Conservation (phyloP, 2,797 vertebrate genomes). For the Babyrousa celebensis region DNA sequence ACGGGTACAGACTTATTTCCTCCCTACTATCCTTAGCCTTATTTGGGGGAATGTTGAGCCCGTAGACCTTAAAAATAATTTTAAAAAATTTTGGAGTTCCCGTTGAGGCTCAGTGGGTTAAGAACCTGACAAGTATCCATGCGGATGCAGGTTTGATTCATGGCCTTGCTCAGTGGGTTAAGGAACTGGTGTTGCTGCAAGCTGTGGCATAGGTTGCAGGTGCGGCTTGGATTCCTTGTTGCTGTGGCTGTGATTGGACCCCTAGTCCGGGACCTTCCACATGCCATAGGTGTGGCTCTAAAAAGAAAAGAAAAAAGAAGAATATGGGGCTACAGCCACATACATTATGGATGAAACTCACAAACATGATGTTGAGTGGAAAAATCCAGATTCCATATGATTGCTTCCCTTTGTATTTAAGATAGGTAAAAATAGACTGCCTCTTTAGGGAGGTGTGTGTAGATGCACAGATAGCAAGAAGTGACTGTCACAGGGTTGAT, state of each 20-base stretch:
- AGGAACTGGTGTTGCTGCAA: no score
- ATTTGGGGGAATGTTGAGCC: slow-evolving; percentile 16
- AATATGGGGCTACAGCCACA: neutral
- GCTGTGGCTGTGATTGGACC: no score
- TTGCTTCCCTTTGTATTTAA: slow-evolving; percentile 41
- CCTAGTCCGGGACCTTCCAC: no score
- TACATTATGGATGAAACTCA: neutral
- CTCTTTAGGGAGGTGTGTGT: slow-evolving; percentile 22
- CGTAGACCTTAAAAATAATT: neutral
- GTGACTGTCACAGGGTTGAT: neutral
- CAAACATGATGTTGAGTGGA: neutral
- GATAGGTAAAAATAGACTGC: neutral
- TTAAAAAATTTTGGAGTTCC: no score
- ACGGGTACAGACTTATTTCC: neutral
- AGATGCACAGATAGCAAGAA: neutral
- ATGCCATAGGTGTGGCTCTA: no score
- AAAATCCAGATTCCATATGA: neutral
- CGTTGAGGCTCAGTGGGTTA: no score
- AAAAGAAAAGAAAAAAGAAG: neutral
- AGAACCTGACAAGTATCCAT: no score
- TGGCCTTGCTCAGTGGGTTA: no score
- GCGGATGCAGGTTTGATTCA: no score
- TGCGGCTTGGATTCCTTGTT: no score
- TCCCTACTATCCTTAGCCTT: neutral
- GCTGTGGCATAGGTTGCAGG: no score